phyloP scores from a whole-genome alignment of 2,888 invertebrate genomes.

The Cylloceria caligata region DNA sequence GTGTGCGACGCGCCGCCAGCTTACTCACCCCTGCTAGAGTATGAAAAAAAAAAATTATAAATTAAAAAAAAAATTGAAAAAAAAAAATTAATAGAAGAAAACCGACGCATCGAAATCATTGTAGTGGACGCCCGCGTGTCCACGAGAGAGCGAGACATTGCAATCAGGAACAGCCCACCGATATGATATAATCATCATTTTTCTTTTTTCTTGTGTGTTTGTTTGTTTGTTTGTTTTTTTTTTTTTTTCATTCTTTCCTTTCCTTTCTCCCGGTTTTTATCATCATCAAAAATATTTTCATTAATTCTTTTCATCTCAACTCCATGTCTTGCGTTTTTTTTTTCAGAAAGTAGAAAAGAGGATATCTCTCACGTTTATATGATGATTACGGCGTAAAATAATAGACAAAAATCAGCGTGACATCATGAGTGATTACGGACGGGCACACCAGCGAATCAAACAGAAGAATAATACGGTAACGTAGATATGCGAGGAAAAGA shows the following conservation, averaged over 20 bases:
- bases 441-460: slow-evolving; percentile 64
- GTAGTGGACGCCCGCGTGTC: slow-evolving; percentile 73
- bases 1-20: slow-evolving; percentile 82
- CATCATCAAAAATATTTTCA: slow-evolving; percentile 1
- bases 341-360: slow-evolving; percentile 30
- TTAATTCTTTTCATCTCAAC: slow-evolving; percentile 39
- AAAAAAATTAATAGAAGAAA: slow-evolving; percentile 18
- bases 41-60: slow-evolving; percentile 31
- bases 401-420: slow-evolving; percentile 81
- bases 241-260: slow-evolving; percentile 36
- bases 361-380: slow-evolving; percentile 40
- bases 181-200: slow-evolving; percentile 47
- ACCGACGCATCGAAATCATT: slow-evolving; percentile 27
- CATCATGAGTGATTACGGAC: slow-evolving; percentile 77
- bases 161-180: slow-evolving; percentile 76
- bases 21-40: slow-evolving; percentile 81
- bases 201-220: slow-evolving; percentile 41
- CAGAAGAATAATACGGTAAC: slow-evolving; percentile 1
- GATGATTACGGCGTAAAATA: slow-evolving; percentile 77
- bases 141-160: slow-evolving; percentile 79
- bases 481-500: neutral
- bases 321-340: slow-evolving; percentile 34
- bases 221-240: no score
- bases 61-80: slow-evolving; percentile 16
- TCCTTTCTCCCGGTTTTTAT: slow-evolving; percentile 30